Evolutionary conservation across 2,888 invertebrate species (phyloP).

Genomic region (Trichogramma dendrolimi): DNA sequence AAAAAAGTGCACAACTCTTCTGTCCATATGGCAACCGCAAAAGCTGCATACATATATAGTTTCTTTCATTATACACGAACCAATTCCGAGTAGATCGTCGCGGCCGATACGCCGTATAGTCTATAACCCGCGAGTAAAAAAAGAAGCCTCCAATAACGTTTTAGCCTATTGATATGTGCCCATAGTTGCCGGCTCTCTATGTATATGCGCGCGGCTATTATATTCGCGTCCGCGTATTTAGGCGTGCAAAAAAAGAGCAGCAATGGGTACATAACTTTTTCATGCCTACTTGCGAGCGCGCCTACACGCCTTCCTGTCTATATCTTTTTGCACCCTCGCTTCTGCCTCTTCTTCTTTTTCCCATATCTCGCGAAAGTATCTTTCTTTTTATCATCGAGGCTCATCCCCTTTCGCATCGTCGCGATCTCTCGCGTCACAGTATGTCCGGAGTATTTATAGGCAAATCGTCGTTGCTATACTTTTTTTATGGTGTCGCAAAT

Average conservation of each 20-base stretch:
- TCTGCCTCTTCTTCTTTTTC: constrained; percentile 6
- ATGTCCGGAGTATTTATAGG: constrained; percentile 34
- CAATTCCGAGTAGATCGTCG: too few relatives aligned
- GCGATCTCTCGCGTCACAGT: constrained; percentile 26
- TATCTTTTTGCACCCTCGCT: constrained; percentile 19
- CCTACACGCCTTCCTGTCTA: constrained; percentile 22
- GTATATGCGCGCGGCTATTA: too few relatives aligned
- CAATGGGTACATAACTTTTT: constrained; percentile 6
- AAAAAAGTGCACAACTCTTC: too few relatives aligned
- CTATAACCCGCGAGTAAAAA: too few relatives aligned
- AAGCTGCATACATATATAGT: too few relatives aligned
- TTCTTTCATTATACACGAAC: too few relatives aligned
- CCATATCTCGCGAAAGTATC: background rate
- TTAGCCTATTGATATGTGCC: too few relatives aligned
- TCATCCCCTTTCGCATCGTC: background rate
- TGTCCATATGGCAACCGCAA: too few relatives aligned
- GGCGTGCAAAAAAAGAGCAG: background rate
- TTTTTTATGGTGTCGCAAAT: constrained; percentile 20
- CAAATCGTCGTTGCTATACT: constrained; percentile 28
- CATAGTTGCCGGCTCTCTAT: too few relatives aligned
- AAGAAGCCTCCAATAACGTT: too few relatives aligned
- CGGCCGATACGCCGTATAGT: too few relatives aligned
- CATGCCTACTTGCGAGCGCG: constrained; percentile 9
- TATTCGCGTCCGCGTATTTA: too few relatives aligned
- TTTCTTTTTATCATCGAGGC: background rate